Conservation (phyloP, 37 sponge, comb jelly and placozoan genomes). For the Spongia lamella region DNA sequence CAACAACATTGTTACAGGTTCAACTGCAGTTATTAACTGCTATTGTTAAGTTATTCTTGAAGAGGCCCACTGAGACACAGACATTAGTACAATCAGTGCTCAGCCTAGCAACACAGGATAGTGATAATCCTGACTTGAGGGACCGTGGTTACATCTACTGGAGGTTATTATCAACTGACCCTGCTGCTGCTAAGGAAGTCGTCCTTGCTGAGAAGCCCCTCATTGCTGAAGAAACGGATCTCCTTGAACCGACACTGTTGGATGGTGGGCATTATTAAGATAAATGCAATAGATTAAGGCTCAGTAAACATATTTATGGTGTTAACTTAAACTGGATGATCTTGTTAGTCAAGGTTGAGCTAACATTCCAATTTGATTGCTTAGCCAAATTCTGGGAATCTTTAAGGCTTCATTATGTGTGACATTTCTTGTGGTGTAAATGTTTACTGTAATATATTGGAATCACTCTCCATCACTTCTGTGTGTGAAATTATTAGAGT, state of each 20-base stretch:
- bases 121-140: constrained; percentile 96
- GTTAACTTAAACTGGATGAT: too few species aligned
- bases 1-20: constrained; percentile 36
- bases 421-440: too few species aligned
- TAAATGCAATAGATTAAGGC: too few species aligned
- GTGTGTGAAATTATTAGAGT: constrained; percentile 63
- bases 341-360: too few species aligned
- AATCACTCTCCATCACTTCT: background rate
- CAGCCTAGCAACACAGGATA: constrained; percentile 94
- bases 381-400: too few species aligned
- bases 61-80: constrained; percentile 89
- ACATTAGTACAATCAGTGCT: constrained; percentile 94
- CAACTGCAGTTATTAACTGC: constrained; percentile 97
- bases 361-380: too few species aligned
- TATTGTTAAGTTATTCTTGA: constrained; percentile 96
- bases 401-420: too few species aligned
- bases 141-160: constrained; percentile 99
- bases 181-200: constrained; percentile 97
- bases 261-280: constrained; percentile 30
- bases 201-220: constrained; percentile 98
- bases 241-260: constrained; percentile 93
- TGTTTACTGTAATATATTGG: background rate
- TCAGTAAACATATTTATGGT: too few species aligned
- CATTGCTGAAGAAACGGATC: constrained; percentile 98
- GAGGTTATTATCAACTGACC: constrained; percentile 97